Evolutionary conservation across 2,888 invertebrate genomes (phyloP).

Genomic region (Pherbina coryleti): DNA sequence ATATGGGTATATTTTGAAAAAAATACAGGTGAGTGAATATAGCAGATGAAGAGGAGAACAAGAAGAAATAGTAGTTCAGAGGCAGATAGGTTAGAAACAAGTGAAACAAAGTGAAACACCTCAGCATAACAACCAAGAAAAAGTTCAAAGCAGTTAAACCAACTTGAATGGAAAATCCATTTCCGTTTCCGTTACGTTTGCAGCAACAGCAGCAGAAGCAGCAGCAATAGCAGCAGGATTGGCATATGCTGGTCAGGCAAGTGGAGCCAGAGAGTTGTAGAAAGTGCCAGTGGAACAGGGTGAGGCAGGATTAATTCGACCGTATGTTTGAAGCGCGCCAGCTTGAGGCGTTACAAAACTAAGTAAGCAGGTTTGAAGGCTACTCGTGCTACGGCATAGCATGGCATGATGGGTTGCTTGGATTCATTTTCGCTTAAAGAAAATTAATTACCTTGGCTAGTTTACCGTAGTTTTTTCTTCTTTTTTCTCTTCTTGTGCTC

Average conservation of each 20-base stretch:
- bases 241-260: no score
- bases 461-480: neutral
- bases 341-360: neutral
- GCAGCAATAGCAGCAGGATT: no score
- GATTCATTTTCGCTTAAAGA: constrained; percentile 46
- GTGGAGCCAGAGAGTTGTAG: no score
- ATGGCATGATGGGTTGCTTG: neutral
- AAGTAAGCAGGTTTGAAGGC: neutral
- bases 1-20: no score
- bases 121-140: constrained; percentile 26
- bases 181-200: constrained; percentile 49
- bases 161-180: constrained; percentile 61
- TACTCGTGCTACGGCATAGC: neutral
- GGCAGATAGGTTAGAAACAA: neutral
- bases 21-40: neutral
- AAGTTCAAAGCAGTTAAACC: constrained; percentile 45
- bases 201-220: neutral
- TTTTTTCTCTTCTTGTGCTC: neutral
- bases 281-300: neutral
- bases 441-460: constrained; percentile 66
- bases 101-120: constrained; percentile 27
- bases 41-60: neutral
- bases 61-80: neutral
- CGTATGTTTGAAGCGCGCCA: neutral
- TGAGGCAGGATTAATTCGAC: neutral